phyloP scores from a whole-genome alignment of 2,113 vertebrate species.

The Muntiacus muntjak region DNA sequence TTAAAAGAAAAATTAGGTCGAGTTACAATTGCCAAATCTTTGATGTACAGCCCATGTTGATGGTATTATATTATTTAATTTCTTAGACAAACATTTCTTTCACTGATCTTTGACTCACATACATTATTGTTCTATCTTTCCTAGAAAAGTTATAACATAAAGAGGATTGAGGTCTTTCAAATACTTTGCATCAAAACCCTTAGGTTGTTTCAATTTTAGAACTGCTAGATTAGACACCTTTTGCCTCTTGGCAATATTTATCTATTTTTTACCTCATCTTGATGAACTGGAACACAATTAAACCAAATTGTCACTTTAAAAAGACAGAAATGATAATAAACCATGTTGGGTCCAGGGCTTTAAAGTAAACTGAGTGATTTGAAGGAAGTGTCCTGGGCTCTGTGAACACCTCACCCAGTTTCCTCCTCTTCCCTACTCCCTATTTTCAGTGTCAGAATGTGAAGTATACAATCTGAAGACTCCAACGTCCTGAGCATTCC shows the following conservation, averaged over 20 bases:
- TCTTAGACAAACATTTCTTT: constrained; percentile 33
- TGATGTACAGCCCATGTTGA: neutral
- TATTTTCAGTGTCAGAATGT: neutral
- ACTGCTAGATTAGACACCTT: neutral
- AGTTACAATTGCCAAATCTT: neutral
- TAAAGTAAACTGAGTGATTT: neutral
- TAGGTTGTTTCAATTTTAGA: constrained; percentile 24
- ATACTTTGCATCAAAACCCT: neutral
- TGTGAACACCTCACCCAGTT: neutral
- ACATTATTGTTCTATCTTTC: neutral
- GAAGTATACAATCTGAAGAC: neutral
- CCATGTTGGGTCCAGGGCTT: neutral
- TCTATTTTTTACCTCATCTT: constrained; percentile 1
- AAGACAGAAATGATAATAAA: neutral
- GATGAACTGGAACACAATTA: neutral
- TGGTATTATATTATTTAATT: constrained; percentile 43
- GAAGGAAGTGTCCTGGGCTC: neutral
- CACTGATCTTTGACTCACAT: neutral
- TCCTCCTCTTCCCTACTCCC: neutral
- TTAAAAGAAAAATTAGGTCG: neutral
- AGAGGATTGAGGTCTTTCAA: neutral
- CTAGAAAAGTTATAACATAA: neutral
- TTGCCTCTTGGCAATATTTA: constrained; percentile 19
- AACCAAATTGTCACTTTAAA: constrained; percentile 29
- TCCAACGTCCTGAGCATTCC: neutral